phyloP scores from a whole-genome alignment of 37 sponge, comb jelly and placozoan genomes.

The Aphrocallistes beatrix region DNA sequence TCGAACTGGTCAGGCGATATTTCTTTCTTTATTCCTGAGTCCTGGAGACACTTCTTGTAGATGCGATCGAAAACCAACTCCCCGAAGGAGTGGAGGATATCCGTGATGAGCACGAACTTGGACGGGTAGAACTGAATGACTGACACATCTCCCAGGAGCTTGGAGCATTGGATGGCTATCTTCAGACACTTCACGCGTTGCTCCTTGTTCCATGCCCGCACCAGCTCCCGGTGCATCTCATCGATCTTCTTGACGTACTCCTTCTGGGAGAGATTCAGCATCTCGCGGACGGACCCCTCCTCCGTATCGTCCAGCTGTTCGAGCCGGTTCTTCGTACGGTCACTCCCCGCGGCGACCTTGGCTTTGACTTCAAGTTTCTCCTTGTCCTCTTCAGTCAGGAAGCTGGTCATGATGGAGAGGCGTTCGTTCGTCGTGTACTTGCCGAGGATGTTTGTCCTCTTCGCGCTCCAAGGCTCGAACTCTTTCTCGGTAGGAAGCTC shows the following conservation, averaged over 20 bases:
- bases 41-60: slow-evolving; percentile 47
- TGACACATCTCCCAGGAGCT: slow-evolving; percentile 71
- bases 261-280: slow-evolving; percentile 78
- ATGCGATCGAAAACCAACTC: slow-evolving; percentile 76
- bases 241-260: slow-evolving; percentile 91
- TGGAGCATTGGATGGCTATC: slow-evolving; percentile 93
- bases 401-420: slow-evolving; percentile 82
- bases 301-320: slow-evolving; percentile 94
- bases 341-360: slow-evolving; percentile 51
- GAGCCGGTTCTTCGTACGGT: slow-evolving; percentile 72
- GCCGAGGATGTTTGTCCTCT: slow-evolving; percentile 61
- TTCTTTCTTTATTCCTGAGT: background rate
- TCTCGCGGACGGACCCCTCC: slow-evolving; percentile 80
- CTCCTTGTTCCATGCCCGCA: slow-evolving; percentile 75
- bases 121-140: slow-evolving; percentile 97
- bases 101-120: slow-evolving; percentile 98
- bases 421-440: slow-evolving; percentile 79
- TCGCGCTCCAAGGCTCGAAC: slow-evolving; percentile 80
- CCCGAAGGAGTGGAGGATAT: slow-evolving; percentile 94
- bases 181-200: slow-evolving; percentile 93
- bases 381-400: slow-evolving; percentile 64
- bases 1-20: background rate
- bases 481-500: background rate
- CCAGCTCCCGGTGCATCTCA: slow-evolving; percentile 57
- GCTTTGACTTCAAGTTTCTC: slow-evolving; percentile 81